Evolutionary conservation across 2,113 vertebrate genomes (phyloP).

Genomic region (Spheniscus mendiculus): DNA sequence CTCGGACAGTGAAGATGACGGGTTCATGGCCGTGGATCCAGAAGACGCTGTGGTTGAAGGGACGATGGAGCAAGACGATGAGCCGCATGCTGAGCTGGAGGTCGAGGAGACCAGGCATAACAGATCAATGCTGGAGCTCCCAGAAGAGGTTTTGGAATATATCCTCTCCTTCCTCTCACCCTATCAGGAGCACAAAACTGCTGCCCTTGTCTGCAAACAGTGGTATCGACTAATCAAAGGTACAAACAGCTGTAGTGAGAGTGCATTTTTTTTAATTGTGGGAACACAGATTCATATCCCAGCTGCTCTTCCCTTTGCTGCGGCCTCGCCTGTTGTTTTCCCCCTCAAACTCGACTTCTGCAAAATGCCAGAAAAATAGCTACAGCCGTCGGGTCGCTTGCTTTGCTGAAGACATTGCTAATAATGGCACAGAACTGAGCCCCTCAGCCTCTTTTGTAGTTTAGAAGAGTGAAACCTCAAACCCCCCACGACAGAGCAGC

Average conservation of each 20-base stretch:
- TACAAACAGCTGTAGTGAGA: slow-evolving; percentile 25
- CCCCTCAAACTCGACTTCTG: not conserved
- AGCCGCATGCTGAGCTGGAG: slow-evolving; percentile 67
- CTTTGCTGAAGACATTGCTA: not conserved
- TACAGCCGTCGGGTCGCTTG: fast-evolving
- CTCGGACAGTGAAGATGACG: slow-evolving; percentile 90
- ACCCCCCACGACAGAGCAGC: not conserved
- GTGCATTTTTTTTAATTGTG: not conserved
- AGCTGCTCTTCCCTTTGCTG: not conserved
- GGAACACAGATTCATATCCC: not conserved
- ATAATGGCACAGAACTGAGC: not conserved
- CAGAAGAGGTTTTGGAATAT: slow-evolving; percentile 95
- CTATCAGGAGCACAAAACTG: slow-evolving; percentile 97
- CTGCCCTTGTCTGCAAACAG: slow-evolving; percentile 96
- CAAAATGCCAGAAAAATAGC: not conserved
- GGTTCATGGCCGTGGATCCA: slow-evolving; percentile 92
- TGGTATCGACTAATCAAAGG: slow-evolving; percentile 99
- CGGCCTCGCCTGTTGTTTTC: not conserved
- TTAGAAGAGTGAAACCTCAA: not conserved
- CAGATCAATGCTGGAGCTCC: slow-evolving; percentile 89
- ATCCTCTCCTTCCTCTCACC: slow-evolving; percentile 98
- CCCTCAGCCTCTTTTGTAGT: not conserved
- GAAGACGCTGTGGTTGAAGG: slow-evolving; percentile 79
- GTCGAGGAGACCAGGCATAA: slow-evolving; percentile 61
- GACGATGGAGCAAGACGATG: slow-evolving; percentile 77